Conservation (phyloP, 2,888 invertebrate genomes). For the Xestia rhomboidea region DNA sequence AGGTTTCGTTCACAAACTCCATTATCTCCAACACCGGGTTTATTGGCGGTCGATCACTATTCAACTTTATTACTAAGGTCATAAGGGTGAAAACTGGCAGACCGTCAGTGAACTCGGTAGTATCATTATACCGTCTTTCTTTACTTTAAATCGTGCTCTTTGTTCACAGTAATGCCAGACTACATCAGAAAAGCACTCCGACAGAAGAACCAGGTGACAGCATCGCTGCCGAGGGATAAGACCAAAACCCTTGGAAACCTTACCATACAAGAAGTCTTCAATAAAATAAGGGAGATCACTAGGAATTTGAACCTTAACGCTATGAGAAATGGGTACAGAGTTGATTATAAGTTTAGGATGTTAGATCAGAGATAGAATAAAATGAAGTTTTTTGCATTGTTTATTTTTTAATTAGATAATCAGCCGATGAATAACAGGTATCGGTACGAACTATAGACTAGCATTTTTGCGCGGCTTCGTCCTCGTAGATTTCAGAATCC, state of each 20-base stretch:
- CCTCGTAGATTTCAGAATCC: not conserved
- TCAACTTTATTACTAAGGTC: too few relatives aligned
- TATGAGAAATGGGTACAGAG: constrained; percentile 81
- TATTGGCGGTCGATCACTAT: too few relatives aligned
- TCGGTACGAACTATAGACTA: too few relatives aligned
- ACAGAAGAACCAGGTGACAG: constrained; percentile 69
- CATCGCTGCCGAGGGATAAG: constrained; percentile 63
- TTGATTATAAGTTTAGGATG: constrained; percentile 82
- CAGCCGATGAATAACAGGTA: not conserved
- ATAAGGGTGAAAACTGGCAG: too few relatives aligned
- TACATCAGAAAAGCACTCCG: constrained; percentile 77
- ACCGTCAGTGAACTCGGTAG: too few relatives aligned
- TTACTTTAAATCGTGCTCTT: not conserved
- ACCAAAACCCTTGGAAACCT: constrained; percentile 75
- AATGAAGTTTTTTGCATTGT: not conserved
- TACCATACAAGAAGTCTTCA: constrained; percentile 76
- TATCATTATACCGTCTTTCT: not conserved
- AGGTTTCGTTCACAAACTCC: too few relatives aligned
- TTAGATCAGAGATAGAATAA: constrained; percentile 43
- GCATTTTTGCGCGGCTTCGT: too few relatives aligned
- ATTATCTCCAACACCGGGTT: too few relatives aligned
- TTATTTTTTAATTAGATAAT: not conserved
- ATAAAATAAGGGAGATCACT: constrained; percentile 81
- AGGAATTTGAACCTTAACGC: constrained; percentile 77
- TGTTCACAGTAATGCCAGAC: constrained; percentile 73